Evolutionary conservation across 2,113 vertebrate species (phyloP).

Genomic region (Laterallus jamaicensis): DNA sequence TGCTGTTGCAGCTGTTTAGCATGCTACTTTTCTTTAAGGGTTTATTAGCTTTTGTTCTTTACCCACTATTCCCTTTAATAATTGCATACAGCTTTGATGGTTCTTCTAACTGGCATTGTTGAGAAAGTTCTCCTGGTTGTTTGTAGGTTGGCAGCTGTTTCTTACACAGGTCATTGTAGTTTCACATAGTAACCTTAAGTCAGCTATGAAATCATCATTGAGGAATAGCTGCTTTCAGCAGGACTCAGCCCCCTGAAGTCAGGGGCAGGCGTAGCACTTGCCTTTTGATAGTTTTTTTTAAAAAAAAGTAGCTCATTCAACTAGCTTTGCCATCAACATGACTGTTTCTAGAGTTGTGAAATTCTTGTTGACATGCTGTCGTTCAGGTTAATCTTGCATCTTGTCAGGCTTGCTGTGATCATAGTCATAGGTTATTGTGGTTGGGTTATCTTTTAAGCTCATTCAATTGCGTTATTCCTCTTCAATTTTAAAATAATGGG

Average conservation of each 20-base stretch:
- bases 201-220: background rate
- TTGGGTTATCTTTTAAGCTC: background rate
- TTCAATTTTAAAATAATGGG: background rate
- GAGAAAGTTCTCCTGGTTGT: background rate
- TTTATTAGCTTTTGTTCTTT: background rate
- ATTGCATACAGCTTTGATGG: background rate
- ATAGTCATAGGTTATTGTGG: background rate
- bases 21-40: background rate
- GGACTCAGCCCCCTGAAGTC: background rate
- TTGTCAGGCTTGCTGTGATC: background rate
- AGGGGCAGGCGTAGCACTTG: background rate
- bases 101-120: background rate
- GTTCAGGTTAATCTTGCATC: background rate
- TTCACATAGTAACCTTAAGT: background rate
- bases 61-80: background rate
- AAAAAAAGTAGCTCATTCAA: background rate
- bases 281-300: background rate
- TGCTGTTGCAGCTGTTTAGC: background rate
- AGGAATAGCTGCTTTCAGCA: background rate
- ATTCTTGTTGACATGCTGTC: background rate
- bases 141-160: background rate
- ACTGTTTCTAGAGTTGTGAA: background rate
- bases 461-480: background rate
- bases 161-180: background rate
- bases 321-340: background rate